phyloP scores from a whole-genome alignment of 2,113 vertebrate genomes.

The Synchiropus splendidus region DNA sequence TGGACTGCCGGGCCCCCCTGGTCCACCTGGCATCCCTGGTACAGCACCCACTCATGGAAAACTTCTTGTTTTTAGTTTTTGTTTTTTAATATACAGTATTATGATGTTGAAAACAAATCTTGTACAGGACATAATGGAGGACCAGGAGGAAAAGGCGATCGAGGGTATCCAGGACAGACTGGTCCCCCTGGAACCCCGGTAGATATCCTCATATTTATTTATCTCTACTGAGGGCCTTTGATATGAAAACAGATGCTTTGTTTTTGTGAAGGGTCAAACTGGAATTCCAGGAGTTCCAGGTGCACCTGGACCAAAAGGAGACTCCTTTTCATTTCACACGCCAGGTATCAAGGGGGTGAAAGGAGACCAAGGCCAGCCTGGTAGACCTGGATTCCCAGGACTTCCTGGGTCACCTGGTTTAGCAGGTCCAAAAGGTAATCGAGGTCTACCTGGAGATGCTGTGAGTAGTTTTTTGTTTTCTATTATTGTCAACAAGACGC shows the following conservation, averaged over 20 bases:
- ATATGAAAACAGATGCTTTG: constrained; percentile 2
- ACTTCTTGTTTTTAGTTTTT: no score
- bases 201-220: constrained; percentile 10
- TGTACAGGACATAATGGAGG: constrained; percentile 31
- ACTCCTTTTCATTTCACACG: constrained; percentile 57
- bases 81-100: no score
- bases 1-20: constrained; percentile 41
- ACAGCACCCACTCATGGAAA: constrained; percentile 2
- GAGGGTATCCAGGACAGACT: constrained; percentile 30
- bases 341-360: constrained; percentile 74
- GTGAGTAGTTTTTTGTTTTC: constrained; percentile 26
- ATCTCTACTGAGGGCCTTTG: neutral
- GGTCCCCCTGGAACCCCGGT: constrained; percentile 70
- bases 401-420: constrained; percentile 28
- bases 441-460: constrained; percentile 40
- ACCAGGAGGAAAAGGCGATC: constrained; percentile 42
- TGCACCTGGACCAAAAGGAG: constrained; percentile 75
- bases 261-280: constrained; percentile 61
- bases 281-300: constrained; percentile 72
- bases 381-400: constrained; percentile 53
- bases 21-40: constrained; percentile 46
- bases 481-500: neutral
- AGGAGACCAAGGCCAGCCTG: constrained; percentile 71
- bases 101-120: constrained; percentile 1
- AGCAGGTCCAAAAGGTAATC: constrained; percentile 35